Conservation (phyloP, 2,113 vertebrate genomes). For the Balaeniceps rex region DNA sequence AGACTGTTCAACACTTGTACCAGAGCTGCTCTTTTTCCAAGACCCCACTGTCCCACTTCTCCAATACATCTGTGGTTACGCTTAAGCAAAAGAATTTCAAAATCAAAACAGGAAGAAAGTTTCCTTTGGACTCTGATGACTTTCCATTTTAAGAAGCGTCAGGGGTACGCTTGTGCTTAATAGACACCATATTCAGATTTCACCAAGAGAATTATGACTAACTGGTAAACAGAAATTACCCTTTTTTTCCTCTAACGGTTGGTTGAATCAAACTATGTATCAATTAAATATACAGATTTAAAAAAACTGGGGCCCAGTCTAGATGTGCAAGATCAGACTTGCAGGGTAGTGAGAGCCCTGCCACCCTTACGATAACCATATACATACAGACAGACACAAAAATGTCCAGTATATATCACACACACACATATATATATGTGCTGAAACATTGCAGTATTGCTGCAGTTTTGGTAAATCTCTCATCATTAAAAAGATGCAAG, state of each 20-base stretch:
- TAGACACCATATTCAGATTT: background rate
- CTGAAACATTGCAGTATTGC: background rate
- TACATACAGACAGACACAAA: no score
- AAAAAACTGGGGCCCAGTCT: background rate
- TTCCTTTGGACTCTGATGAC: background rate
- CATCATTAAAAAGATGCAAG: background rate
- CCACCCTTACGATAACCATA: no score
- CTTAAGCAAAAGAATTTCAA: background rate
- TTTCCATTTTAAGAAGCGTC: background rate
- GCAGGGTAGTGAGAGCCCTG: background rate
- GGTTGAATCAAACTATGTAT: background rate
- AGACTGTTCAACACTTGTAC: background rate
- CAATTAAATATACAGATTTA: background rate
- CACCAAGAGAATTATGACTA: background rate
- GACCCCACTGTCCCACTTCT: background rate
- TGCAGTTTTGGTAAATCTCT: background rate
- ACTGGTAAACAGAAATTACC: background rate
- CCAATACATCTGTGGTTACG: background rate
- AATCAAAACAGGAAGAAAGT: background rate
- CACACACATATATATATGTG: rapidly evolving
- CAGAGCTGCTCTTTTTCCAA: background rate
- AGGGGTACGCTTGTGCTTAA: background rate
- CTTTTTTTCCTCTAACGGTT: background rate
- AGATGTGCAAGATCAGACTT: background rate
- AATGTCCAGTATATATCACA: background rate